phyloP scores from a whole-genome alignment of 2,888 invertebrate species.

The Cephus pulcher region DNA sequence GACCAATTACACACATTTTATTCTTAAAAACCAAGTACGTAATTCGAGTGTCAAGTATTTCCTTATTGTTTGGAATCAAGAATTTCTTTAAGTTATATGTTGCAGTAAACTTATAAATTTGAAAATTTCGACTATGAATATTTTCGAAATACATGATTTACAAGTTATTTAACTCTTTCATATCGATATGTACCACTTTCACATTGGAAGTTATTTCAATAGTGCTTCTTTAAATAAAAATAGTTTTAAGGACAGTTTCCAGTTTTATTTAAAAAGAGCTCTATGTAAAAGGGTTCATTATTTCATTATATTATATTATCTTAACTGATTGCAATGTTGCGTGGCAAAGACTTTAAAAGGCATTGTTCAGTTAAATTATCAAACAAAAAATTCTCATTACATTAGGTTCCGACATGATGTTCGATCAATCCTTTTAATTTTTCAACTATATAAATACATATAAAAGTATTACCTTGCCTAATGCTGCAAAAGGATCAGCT shows the following conservation, averaged over 20 bases:
- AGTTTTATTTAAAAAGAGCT: no score
- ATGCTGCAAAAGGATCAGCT: slow-evolving; percentile 92
- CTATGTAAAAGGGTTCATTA: no score
- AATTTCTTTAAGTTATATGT: background rate
- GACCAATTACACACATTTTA: no score
- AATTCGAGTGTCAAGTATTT: no score
- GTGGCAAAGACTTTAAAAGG: background rate
- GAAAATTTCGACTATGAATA: background rate
- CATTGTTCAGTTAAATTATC: background rate
- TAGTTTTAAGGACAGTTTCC: no score
- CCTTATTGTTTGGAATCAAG: background rate
- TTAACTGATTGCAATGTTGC: background rate
- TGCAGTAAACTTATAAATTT: slow-evolving; percentile 1
- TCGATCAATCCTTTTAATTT: background rate
- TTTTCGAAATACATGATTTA: background rate
- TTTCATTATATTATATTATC: no score
- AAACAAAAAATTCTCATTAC: background rate
- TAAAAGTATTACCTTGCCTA: slow-evolving; percentile 68
- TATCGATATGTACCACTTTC: no score
- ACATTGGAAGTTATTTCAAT: no score
- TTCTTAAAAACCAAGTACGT: background rate
- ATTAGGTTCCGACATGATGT: background rate
- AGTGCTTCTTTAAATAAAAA: no score
- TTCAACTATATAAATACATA: slow-evolving; percentile 5
- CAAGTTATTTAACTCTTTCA: background rate